phyloP scores from a whole-genome alignment of 1,140 invertebrate species.

The Drosophila mauritiana region DNA sequence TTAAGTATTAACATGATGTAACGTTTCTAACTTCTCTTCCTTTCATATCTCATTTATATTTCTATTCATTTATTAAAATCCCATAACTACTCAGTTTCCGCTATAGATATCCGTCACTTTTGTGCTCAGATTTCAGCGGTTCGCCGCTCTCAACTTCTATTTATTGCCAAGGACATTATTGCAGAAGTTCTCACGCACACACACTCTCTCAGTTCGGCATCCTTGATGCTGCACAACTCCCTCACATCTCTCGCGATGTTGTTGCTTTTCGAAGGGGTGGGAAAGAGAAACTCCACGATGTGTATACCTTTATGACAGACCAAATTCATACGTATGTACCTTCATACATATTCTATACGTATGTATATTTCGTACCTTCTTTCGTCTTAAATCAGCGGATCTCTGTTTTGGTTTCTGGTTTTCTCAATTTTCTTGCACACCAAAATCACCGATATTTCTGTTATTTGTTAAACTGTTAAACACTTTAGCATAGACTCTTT shows the following conservation, averaged over 20 bases:
- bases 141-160: conserved; percentile 12
- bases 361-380: conserved; percentile 52
- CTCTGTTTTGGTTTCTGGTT: conserved; percentile 42
- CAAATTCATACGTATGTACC: conserved; percentile 9
- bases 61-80: not conserved
- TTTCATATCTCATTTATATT: not conserved
- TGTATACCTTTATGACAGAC: conserved; percentile 53
- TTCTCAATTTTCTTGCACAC: conserved; percentile 59
- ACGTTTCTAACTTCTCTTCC: not conserved
- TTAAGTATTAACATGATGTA: too few species aligned
- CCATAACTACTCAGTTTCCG: not conserved
- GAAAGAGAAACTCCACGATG: conserved; percentile 33
- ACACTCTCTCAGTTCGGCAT: conserved; percentile 16
- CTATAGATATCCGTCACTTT: conserved; percentile 2
- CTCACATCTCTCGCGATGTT: conserved; percentile 49
- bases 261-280: conserved; percentile 18
- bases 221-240: conserved; percentile 74
- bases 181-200: conserved; percentile 41
- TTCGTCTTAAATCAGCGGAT: conserved; percentile 17
- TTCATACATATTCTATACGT: too few species aligned
- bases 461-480: conserved; percentile 65
- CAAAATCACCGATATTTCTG: conserved; percentile 56
- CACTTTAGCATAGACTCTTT: conserved; percentile 52
- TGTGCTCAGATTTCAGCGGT: conserved; percentile 3
- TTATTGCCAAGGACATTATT: conserved; percentile 56